phyloP scores from a whole-genome alignment of 2,113 vertebrate species.

The Actinemys pallida region DNA sequence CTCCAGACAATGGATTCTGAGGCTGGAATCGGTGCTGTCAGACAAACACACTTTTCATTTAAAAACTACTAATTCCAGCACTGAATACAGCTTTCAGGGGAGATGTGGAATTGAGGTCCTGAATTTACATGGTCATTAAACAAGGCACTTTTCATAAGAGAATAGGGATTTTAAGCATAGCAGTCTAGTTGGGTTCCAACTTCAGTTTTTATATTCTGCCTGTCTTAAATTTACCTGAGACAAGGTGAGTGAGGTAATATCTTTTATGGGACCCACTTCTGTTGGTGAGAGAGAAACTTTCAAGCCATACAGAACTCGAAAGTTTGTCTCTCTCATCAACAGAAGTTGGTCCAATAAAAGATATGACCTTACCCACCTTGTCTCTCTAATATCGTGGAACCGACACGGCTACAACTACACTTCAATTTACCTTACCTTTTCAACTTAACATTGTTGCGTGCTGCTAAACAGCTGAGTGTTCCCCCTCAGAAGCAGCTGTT shows the following conservation, averaged over 20 bases:
- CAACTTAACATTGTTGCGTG: neutral
- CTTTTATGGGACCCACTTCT: neutral
- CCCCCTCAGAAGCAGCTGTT: neutral
- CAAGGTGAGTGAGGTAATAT: neutral
- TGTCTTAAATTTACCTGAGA: neutral
- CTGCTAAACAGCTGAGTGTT: slow-evolving; percentile 1
- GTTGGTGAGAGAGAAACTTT: neutral
- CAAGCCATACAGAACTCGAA: neutral
- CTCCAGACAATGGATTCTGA: slow-evolving; percentile 92
- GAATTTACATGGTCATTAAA: neutral
- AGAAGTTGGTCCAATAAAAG: neutral
- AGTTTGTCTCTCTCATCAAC: neutral
- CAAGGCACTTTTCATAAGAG: neutral
- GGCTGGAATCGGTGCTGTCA: slow-evolving; percentile 95
- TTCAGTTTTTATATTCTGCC: neutral
- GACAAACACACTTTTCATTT: neutral
- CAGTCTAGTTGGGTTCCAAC: neutral
- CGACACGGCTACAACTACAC: neutral
- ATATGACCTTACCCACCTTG: neutral
- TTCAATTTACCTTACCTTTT: neutral
- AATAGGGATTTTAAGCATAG: neutral
- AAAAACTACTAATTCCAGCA: neutral
- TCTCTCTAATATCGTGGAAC: neutral
- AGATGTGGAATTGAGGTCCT: neutral
- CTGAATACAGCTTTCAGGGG: neutral